A percentile compares a stretch with the other conserved stretches of the same genome.
Conservation (phyloP, 2,888 invertebrate genomes). For the Meghimatium bilineatum region DNA sequence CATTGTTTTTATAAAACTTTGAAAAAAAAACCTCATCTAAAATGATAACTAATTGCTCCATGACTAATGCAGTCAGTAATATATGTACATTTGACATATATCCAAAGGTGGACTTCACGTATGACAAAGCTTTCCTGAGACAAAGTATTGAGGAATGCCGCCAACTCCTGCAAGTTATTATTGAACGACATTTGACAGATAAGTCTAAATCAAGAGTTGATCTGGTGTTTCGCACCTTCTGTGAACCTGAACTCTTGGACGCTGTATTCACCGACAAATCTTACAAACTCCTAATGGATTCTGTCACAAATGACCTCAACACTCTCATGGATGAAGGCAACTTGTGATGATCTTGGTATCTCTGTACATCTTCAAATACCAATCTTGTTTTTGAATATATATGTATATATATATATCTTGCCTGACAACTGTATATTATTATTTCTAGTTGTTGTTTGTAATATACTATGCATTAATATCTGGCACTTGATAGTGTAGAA, state of each 20-base stretch:
- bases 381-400: not conserved
- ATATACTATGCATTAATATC: not conserved
- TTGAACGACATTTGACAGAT: conserved; percentile 88
- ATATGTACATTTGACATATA: not conserved
- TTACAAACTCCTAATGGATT: conserved; percentile 82
- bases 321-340: conserved; percentile 78
- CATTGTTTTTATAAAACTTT: too few species aligned
- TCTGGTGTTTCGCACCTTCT: conserved; percentile 85
- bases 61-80: not conserved
- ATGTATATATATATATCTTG: too few species aligned
- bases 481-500: too few species aligned
- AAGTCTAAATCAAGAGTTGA: conserved; percentile 89
- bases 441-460: not conserved
- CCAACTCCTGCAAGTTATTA: conserved; percentile 85
- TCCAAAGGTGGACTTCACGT: conserved; percentile 79
- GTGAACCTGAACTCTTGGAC: conserved; percentile 83
- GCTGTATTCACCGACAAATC: conserved; percentile 82
- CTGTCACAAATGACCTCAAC: conserved; percentile 84
- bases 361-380: not conserved
- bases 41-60: too few species aligned
- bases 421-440: too few species aligned
- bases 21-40: too few species aligned
- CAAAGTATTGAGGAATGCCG: conserved; percentile 86
- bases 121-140: conserved; percentile 85
- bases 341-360: conserved; percentile 62